Percentiles rank a stretch among this genome's conserved stretches.
Conservation (phyloP, 1,140 invertebrate species). For the Drosophila pallidifrons region DNA sequence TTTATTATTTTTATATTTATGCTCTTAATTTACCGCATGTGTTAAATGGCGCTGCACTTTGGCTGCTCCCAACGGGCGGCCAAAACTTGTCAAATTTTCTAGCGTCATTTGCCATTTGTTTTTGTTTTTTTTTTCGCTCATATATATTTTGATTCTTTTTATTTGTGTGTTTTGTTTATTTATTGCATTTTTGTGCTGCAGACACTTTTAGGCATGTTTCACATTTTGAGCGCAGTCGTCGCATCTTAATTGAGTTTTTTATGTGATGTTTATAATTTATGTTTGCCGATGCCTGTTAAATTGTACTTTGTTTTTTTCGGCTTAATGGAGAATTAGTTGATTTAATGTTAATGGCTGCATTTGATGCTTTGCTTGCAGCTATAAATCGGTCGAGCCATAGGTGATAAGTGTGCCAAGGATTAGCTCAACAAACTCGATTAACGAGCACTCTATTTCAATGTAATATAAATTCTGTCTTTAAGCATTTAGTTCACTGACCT, state of each 20-base stretch:
- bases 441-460: neutral
- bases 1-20: conserved; percentile 45
- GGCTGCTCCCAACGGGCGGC: conserved; percentile 24
- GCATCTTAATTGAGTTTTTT: conserved; percentile 74
- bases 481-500: conserved; percentile 38
- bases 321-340: conserved; percentile 68
- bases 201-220: conserved; percentile 63
- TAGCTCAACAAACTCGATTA: neutral
- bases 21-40: conserved; percentile 74
- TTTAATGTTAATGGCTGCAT: conserved; percentile 64
- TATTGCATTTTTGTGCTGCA: conserved; percentile 64
- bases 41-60: conserved; percentile 75
- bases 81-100: conserved; percentile 37
- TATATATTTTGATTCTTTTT: conserved; percentile 20
- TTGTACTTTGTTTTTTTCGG: conserved; percentile 44
- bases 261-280: conserved; percentile 74
- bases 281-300: conserved; percentile 58
- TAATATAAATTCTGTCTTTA: neutral
- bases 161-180: conserved; percentile 65
- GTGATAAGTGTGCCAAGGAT: conserved; percentile 21
- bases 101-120: conserved; percentile 49
- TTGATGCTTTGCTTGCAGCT: conserved; percentile 12
- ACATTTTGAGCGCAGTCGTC: conserved; percentile 53
- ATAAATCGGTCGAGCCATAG: conserved; percentile 28
- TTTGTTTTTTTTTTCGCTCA: conserved; percentile 22